Evolutionary conservation across 2,113 vertebrate species (phyloP).

Genomic region (Pungitius pungitius): DNA sequence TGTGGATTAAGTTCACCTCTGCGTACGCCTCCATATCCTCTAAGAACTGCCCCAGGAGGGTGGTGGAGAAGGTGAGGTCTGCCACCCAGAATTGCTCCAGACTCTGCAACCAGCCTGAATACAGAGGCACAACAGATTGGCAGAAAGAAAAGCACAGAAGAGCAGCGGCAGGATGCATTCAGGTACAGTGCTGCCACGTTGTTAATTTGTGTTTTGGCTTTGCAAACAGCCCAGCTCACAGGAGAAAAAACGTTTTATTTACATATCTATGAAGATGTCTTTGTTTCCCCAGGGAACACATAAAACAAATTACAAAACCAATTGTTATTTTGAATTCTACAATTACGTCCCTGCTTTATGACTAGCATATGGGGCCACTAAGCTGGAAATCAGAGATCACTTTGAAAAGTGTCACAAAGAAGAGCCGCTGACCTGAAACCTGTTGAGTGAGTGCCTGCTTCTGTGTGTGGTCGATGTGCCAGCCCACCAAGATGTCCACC

Average conservation of each 20-base stretch:
- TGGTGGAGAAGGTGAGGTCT: slow-evolving; percentile 97
- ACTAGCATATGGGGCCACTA: background rate
- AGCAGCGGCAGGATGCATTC: too few species aligned
- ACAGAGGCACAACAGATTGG: slow-evolving; percentile 27
- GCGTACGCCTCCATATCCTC: slow-evolving; percentile 99
- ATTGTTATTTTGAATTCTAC: too few species aligned
- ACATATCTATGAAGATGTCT: too few species aligned
- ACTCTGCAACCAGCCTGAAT: slow-evolving; percentile 95
- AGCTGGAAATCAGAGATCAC: background rate
- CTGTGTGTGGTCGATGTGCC: slow-evolving; percentile 99
- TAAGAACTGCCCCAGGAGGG: slow-evolving; percentile 95
- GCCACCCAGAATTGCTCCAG: slow-evolving; percentile 99
- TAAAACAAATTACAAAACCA: too few species aligned
- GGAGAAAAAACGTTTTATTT: background rate
- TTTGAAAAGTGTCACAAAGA: background rate
- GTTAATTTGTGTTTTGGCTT: background rate
- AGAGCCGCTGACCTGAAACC: slow-evolving; percentile 88
- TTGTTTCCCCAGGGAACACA: too few species aligned
- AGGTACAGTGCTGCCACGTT: background rate
- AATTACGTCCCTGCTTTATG: too few species aligned
- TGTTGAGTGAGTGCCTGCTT: slow-evolving; percentile 92
- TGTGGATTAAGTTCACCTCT: slow-evolving; percentile 79
- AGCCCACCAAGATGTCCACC: slow-evolving; percentile 97
- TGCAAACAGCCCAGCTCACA: background rate
- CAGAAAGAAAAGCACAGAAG: background rate